Base-by-base conservation (phyloP, 2,888 invertebrate species). In the Calliopum simillimum region DNA sequence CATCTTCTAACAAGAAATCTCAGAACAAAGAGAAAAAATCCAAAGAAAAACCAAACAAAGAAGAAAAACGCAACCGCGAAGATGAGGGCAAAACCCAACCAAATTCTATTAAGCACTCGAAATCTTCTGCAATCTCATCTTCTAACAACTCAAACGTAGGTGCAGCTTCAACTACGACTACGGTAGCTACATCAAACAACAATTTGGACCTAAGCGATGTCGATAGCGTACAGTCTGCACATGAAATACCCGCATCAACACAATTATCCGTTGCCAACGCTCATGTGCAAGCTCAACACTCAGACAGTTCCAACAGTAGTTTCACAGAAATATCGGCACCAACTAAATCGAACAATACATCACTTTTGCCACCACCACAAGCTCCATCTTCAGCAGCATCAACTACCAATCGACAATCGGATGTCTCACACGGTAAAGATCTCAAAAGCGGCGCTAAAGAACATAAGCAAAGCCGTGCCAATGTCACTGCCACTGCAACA, bases 221-320 rank as follows among this genome's bases (percentile, higher is more conserved):
- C 70, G 83, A 84, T 41, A 83, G 83, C 2, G 77, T 80, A 3
- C 81, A 83, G 55, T 81, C 84, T 19, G 79, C 80, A 16, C 78
- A 78, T 12, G 83, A 82, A 64, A 65, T 82, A 55, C 66, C 76
- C 1, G 13, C 13, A 3, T 19, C 41, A 13, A 75, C 58, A 41
- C 12, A 8, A 33, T 16, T 67, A 41, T 19, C 74, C 46, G 56
- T 64, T 11, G 67, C 74, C 6, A 70, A 74, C 16, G 68, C 55
- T 53, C 13, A 12, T 43, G 53, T 55, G 21, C 44, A 14, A 33
- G 53, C 41, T 49, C 81, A 43, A 78, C 80, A 84, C 68, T 84
- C 85, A 2, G 86, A 86, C 53, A 84, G 83, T 70, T 85, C 86
- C 0, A 85, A 83, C 56, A 83, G 85, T 63, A 86, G 84, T 70